Evolutionary conservation across 2,888 invertebrate species (phyloP).

Genomic region (Adineta ricciae): DNA sequence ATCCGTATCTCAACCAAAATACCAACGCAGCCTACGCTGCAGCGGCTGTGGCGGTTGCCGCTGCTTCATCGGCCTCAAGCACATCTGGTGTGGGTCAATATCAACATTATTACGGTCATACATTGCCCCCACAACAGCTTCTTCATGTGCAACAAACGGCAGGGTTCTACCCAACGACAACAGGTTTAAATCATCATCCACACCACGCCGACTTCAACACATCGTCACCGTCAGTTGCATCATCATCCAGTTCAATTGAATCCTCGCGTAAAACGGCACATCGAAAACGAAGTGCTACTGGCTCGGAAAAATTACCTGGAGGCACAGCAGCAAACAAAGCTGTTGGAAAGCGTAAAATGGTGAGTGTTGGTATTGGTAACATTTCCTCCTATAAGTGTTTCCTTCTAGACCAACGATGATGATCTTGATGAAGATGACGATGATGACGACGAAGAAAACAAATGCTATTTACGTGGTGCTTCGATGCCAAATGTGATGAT

Average conservation of each 20-base stretch:
- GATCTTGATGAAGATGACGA: constrained; percentile 2
- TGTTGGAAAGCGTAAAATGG: neutral
- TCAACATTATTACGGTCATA: neutral
- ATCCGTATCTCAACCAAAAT: neutral
- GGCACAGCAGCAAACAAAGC: neutral
- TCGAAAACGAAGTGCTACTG: neutral
- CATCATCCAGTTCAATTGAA: neutral
- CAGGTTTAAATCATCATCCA: neutral
- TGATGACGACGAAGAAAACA: neutral
- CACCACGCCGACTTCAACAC: neutral
- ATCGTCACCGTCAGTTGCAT: neutral
- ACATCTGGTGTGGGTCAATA: neutral
- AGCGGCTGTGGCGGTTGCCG: neutral
- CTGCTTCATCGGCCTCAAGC: neutral
- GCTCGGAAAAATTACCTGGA: neutral
- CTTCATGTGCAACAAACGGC: neutral
- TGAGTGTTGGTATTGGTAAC: neutral
- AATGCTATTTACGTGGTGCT: neutral
- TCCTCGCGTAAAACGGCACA: neutral
- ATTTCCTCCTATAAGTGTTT: neutral
- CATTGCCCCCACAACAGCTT: neutral
- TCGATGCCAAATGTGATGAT: neutral
- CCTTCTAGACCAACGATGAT: neutral
- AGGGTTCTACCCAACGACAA: neutral
- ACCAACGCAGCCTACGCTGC: neutral